Evolutionary conservation across 2,113 vertebrate genomes (phyloP), one percentile per base, ranked within the genome.

Genomic region (Mystacornis crossleyi): DNA sequence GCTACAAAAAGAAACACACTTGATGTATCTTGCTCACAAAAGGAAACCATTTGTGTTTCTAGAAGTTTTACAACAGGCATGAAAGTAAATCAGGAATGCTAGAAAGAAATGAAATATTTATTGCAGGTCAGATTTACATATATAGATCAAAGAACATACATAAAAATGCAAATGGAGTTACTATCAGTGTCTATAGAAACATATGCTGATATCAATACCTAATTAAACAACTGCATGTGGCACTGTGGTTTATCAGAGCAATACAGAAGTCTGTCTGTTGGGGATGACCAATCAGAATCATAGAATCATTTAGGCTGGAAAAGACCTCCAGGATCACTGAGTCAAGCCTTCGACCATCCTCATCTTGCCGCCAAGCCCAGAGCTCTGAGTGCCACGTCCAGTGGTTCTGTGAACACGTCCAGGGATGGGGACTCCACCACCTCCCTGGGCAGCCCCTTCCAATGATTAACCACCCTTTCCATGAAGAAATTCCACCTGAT

Each of bases 71-170:
- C 51, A 94, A 71, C 13, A 64, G 19, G 60, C 75, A 33, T 64
- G 50, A 67, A 78, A 74, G 36, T 48, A 90, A 90, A 86, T 53
- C 28, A 55, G 26, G 25, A 70, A 80, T 38, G 31, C 34, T 53
- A 62, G 61, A 85, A 72, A 94, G 65, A 75, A 86, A 92, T 88
- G 9, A 86, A 93, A 86, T 93, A 88, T 84, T 93, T 95, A 65
- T 86, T 18, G 3, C 45, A 66, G 74, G 62, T 86, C 58, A 77
- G 75, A 82, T 94, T 93, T 96, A 67, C 64, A 64, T 74, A 54
- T 54, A 65, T 31, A 51, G 25, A 23, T 79, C 55, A 85, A 87
- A 84, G 38, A 50, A 38, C 42, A 34, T 65, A 20, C 42, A 51
- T 33, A 58, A 47, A 89, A 70, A 81, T 69, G 58, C 29, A 66